Percentiles rank a stretch among this genome's conserved stretches.
These are phyloP conservation scores for Phasia obesa DNA, from an alignment of 2,888 invertebrate genomes.

Conservation along the genomic window DNA sequence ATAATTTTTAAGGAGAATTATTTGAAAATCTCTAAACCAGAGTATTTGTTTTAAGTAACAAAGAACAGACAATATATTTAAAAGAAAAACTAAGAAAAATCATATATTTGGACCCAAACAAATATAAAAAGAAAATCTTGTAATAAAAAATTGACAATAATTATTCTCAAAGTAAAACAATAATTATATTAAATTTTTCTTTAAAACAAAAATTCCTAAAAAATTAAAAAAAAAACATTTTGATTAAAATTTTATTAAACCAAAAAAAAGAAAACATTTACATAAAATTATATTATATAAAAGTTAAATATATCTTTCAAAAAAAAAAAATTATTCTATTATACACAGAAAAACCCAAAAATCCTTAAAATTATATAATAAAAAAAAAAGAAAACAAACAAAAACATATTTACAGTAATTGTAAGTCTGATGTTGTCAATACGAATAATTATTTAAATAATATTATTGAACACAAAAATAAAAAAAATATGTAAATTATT, in stretches of 20 bases:
- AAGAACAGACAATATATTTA: slow-evolving; percentile 53
- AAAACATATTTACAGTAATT: slow-evolving; percentile 74
- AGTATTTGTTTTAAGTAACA: slow-evolving; percentile 60
- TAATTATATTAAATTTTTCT: slow-evolving; percentile 39
- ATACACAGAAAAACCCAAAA: slow-evolving; percentile 58
- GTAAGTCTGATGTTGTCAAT: slow-evolving; percentile 81
- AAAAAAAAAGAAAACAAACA: slow-evolving; percentile 27
- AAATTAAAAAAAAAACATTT: slow-evolving; percentile 20
- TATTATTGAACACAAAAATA: slow-evolving; percentile 45
- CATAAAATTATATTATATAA: slow-evolving; percentile 41
- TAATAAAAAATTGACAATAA: slow-evolving; percentile 66
- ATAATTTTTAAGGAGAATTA: slow-evolving; percentile 64
- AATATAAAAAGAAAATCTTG: slow-evolving; percentile 44
- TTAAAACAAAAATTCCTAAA: slow-evolving; percentile 6
- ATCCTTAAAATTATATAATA: slow-evolving; percentile 24
- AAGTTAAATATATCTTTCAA: slow-evolving; percentile 49
- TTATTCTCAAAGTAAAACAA: slow-evolving; percentile 32
- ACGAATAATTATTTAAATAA: slow-evolving; percentile 73
- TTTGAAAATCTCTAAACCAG: slow-evolving; percentile 54
- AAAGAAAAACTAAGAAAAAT: neutral
- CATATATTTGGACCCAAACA: slow-evolving; percentile 50
- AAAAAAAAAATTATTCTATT: slow-evolving; percentile 47
- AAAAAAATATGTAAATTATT: slow-evolving; percentile 60
- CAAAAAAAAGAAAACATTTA: slow-evolving; percentile 16
- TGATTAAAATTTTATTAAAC: slow-evolving; percentile 27